A percentile compares a stretch with the other conserved stretches of the same genome.
phyloP scores from a whole-genome alignment of 2,888 invertebrate genomes.

The Microctonus aethiopoides region DNA sequence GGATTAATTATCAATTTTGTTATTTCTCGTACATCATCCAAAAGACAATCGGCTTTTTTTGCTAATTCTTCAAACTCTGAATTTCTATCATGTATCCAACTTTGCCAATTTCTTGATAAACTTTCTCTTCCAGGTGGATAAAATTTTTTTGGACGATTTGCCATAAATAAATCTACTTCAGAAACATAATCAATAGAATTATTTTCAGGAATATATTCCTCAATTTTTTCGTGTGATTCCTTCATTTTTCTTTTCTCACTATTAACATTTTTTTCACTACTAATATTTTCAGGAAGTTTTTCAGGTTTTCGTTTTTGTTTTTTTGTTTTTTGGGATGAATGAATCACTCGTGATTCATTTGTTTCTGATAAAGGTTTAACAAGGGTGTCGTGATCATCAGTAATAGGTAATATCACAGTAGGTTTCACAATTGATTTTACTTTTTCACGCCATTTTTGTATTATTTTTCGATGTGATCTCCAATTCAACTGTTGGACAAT shows the following conservation, averaged over 20 bases:
- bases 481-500: slow-evolving; percentile 45
- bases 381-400: neutral
- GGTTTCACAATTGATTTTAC: slow-evolving; percentile 47
- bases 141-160: slow-evolving; percentile 27
- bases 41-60: slow-evolving; percentile 50
- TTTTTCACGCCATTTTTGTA: slow-evolving; percentile 49
- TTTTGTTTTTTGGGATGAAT: no score
- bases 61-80: slow-evolving; percentile 50
- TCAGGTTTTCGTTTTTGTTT: no score
- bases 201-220: neutral
- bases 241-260: slow-evolving; percentile 25
- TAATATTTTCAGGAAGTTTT: neutral
- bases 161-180: neutral
- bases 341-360: neutral
- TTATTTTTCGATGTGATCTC: slow-evolving; percentile 42
- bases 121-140: slow-evolving; percentile 54
- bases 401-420: slow-evolving; percentile 47
- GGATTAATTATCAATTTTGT: slow-evolving; percentile 48
- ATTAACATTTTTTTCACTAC: neutral
- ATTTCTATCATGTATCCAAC: slow-evolving; percentile 54
- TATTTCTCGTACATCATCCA: slow-evolving; percentile 48
- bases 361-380: no score
- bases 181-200: neutral
- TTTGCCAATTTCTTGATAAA: slow-evolving; percentile 59
- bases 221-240: neutral